phyloP scores from a whole-genome alignment of 2,113 vertebrate species.

The Phrynosoma platyrhinos region DNA sequence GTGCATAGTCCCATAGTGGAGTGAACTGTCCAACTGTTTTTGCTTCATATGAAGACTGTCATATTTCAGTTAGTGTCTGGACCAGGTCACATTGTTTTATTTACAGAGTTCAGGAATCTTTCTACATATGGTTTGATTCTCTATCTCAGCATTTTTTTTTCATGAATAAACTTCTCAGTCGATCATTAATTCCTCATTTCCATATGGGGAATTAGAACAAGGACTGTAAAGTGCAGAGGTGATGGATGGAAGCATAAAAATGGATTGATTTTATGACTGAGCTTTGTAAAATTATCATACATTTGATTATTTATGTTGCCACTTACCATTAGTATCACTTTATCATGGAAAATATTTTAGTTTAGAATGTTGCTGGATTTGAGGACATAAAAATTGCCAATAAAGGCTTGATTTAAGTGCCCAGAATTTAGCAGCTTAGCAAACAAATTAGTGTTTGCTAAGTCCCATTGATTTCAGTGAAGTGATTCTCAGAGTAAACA shows the following conservation, averaged over 20 bases:
- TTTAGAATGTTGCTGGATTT: conserved; percentile 26
- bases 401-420: conserved; percentile 34
- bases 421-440: conserved; percentile 25
- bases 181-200: conserved; percentile 41
- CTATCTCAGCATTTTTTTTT: neutral
- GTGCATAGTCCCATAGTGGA: neutral
- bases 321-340: conserved; percentile 27
- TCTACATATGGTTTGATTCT: conserved; percentile 11
- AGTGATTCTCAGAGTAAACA: conserved; percentile 18
- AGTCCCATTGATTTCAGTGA: conserved; percentile 33
- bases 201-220: conserved; percentile 2
- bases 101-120: neutral
- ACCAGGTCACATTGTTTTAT: neutral
- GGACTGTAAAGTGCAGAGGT: conserved; percentile 30
- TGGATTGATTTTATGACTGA: conserved; percentile 25
- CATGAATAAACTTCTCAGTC: conserved; percentile 29
- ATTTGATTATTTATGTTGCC: conserved; percentile 42
- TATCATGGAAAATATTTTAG: conserved; percentile 3
- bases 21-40: no score
- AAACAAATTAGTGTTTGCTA: conserved; percentile 11
- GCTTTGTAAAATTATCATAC: conserved; percentile 18
- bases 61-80: neutral
- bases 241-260: conserved; percentile 29
- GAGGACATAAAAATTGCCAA: conserved; percentile 9
- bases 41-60: neutral